A percentile compares a stretch with the other conserved stretches of the same genome.
These are phyloP conservation scores for Penaeus japonicus DNA, from an alignment of 1,140 invertebrate species.

Conservation along the genomic window DNA sequence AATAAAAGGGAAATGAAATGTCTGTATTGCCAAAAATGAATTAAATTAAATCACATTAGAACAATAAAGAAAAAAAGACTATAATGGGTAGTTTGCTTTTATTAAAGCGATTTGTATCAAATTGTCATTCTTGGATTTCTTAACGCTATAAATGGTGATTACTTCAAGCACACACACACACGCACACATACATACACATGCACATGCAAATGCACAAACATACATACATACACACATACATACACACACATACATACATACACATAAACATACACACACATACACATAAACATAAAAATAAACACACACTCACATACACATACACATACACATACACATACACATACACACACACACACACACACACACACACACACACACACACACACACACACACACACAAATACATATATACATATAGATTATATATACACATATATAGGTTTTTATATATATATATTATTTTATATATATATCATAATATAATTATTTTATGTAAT, in stretches of 20 bases:
- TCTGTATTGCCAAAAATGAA: too few species aligned
- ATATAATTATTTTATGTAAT: background rate
- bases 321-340: background rate
- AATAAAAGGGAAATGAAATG: too few species aligned
- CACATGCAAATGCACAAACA: background rate
- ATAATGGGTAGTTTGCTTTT: too few species aligned
- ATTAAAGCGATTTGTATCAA: too few species aligned
- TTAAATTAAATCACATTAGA: too few species aligned
- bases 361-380: background rate
- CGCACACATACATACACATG: constrained; percentile 3
- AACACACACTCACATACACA: too few species aligned
- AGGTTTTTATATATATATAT: background rate
- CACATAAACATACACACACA: background rate
- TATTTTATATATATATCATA: background rate
- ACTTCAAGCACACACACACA: background rate
- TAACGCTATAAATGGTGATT: background rate
- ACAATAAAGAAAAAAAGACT: too few species aligned
- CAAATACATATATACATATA: background rate
- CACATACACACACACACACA: background rate
- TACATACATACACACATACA: background rate
- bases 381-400: background rate
- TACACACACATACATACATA: background rate
- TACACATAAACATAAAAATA: background rate
- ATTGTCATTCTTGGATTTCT: too few species aligned
- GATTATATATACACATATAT: background rate